phyloP scores from a whole-genome alignment of 2,797 vertebrate species.

The Bryconaethiops microstoma region DNA sequence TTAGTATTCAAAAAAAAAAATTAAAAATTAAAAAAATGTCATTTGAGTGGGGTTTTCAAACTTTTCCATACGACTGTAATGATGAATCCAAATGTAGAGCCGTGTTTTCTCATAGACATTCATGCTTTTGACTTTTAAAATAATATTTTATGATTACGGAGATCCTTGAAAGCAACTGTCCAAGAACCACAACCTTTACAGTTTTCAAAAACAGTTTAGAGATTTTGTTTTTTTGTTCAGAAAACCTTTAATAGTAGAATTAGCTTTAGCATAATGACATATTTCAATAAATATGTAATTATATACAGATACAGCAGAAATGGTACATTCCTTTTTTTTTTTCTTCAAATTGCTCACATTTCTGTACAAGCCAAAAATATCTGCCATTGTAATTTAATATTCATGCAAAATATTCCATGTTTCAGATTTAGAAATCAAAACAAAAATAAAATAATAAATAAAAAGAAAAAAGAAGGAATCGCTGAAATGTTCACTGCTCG shows the following conservation, averaged over 20 bases:
- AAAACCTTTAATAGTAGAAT: conserved; percentile 92
- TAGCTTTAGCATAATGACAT: conserved; percentile 93
- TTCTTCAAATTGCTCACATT: conserved; percentile 86
- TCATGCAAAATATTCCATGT: conserved; percentile 91
- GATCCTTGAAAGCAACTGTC: conserved; percentile 73
- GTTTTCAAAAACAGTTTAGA: conserved; percentile 50
- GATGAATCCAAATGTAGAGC: not conserved
- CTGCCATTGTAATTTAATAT: conserved; percentile 83
- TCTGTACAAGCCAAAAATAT: conserved; percentile 96
- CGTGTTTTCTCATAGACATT: no score
- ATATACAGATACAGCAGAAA: conserved; percentile 97
- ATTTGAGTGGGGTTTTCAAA: not conserved
- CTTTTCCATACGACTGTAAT: not conserved
- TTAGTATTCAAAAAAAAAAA: no score
- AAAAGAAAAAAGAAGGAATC: conserved; percentile 72
- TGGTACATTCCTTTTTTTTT: conserved; percentile 91
- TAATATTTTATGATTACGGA: conserved; percentile 70
- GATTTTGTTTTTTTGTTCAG: conserved; percentile 74
- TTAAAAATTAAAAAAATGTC: no score
- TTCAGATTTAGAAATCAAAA: conserved; percentile 82
- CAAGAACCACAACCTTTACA: conserved; percentile 74
- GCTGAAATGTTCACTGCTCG: conserved; percentile 70
- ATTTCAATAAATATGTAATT: conserved; percentile 97
- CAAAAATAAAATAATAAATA: conserved; percentile 84
- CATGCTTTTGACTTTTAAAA: not conserved